phyloP scores from a whole-genome alignment of 2,113 vertebrate species.

The Notiomystis cincta region DNA sequence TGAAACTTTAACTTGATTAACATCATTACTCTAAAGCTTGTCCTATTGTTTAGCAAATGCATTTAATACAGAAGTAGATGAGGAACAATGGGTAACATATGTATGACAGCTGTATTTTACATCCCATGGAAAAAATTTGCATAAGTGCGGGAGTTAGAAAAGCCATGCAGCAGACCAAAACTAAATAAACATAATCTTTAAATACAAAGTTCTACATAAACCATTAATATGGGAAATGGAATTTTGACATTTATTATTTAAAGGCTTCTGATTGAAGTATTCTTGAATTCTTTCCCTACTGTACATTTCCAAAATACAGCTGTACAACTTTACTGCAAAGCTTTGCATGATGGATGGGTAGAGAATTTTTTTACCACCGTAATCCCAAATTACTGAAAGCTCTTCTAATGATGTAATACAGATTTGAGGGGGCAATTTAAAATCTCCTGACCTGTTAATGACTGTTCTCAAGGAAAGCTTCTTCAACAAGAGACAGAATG shows the following conservation, averaged over 20 bases:
- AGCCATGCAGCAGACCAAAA: slow-evolving; percentile 9
- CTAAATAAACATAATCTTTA: slow-evolving; percentile 21
- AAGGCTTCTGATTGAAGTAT: background rate
- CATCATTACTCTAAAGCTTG: background rate
- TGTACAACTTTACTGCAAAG: background rate
- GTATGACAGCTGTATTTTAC: slow-evolving; percentile 22
- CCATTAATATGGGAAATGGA: background rate
- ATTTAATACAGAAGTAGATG: background rate
- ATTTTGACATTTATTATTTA: slow-evolving; percentile 27
- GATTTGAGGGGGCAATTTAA: slow-evolving; percentile 30
- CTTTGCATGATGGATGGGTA: background rate
- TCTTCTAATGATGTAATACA: slow-evolving; percentile 16
- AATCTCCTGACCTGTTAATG: slow-evolving; percentile 54
- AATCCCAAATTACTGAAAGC: slow-evolving; percentile 4
- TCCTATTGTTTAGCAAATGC: background rate
- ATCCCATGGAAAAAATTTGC: slow-evolving; percentile 22
- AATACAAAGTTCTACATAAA: background rate
- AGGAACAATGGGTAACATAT: slow-evolving; percentile 15
- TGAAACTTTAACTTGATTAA: slow-evolving; percentile 12
- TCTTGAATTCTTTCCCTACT: background rate
- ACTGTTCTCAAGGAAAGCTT: slow-evolving; percentile 42
- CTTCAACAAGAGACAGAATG: slow-evolving; percentile 40
- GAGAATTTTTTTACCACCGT: background rate
- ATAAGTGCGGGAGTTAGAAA: background rate
- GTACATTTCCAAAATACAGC: background rate